Evolutionary conservation across 30 jellyfish, hydroid and myxozoan species (phyloP).

Genomic region (Phacellophora camtschatica): DNA sequence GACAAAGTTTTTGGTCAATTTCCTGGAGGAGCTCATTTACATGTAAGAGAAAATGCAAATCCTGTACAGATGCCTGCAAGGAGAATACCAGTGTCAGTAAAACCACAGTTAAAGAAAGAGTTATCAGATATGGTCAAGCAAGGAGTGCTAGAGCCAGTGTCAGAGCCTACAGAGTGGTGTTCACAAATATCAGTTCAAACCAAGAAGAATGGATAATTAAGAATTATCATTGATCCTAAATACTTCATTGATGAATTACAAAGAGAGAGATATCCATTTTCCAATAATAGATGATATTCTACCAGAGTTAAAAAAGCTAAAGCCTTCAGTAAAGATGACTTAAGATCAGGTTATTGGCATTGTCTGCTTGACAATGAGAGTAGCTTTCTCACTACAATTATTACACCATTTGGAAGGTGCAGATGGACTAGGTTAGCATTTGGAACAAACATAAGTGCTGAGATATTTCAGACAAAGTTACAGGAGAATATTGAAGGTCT

Average conservation of each 20-base stretch:
- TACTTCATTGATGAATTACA: not conserved
- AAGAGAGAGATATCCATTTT: constrained; percentile 10
- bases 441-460: not conserved
- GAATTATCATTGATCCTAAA: constrained; percentile 18
- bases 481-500: constrained; percentile 4
- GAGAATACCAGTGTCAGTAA: constrained; percentile 31
- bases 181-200: constrained; percentile 17
- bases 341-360: constrained; percentile 3
- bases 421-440: not conserved
- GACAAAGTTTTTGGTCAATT: constrained; percentile 5
- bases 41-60: constrained; percentile 11
- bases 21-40: constrained; percentile 26
- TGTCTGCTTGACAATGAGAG: not conserved
- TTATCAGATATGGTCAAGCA: constrained; percentile 13
- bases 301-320: constrained; percentile 5
- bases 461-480: not conserved
- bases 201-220: constrained; percentile 13
- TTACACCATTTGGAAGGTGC: not conserved
- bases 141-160: constrained; percentile 41
- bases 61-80: constrained; percentile 17
- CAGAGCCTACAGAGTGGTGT: constrained; percentile 23
- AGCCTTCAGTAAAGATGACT: constrained; percentile 14
- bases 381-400: not conserved
- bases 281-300: constrained; percentile 15
- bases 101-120: constrained; percentile 7